Evolutionary conservation across 2,888 invertebrate genomes (phyloP), one percentile per base, ranked within the genome.

Genomic region (Luffia ferchaultella): DNA sequence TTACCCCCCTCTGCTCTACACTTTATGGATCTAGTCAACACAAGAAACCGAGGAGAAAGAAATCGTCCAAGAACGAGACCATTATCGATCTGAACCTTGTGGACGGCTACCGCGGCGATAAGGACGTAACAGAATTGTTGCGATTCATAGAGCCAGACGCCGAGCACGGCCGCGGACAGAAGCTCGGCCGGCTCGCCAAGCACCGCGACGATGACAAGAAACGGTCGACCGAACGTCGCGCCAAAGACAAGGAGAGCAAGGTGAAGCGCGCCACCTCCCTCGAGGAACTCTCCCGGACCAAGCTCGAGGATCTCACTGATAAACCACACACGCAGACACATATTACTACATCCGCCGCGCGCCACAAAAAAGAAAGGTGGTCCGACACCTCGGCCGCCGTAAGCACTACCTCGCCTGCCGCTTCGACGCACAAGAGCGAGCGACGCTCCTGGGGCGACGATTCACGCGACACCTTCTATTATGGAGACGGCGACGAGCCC

Each of bases 231-330:
- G 77, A 80, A 60, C 73, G 80, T 0, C 76, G 77, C 62, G 62
- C 74, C 46, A 61, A 62, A 49, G 62, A 59, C 57, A 74, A 76
- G 62, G 57, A 56, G 42, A 56, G 60, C 42, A 63, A 42, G n/a
- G 58, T 88, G 52, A 89, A 91, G 66, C 91, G 93, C 58, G 90
- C 92, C 56, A 90, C 91, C 65, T 93, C 93, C 20, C 76, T 94
- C 60, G 93, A 93, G 70, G 94, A 94, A 75, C 87, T 93, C 57
- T 92, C 92, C 46, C 89, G 90, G 59, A 89, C 91, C 52, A 90
- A 89, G 70, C 82, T 92, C 57, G 91, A 90, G 62, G 91, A 91
- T 62, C 85, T 90, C 56, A 90, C 90, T 20, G 85, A 85, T 49
- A 72, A 85, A 57, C 68, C 58, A 7, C 20, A 46, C 30, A 12